phyloP scores from a whole-genome alignment of 2,797 vertebrate genomes.

The Masticophis lateralis region DNA sequence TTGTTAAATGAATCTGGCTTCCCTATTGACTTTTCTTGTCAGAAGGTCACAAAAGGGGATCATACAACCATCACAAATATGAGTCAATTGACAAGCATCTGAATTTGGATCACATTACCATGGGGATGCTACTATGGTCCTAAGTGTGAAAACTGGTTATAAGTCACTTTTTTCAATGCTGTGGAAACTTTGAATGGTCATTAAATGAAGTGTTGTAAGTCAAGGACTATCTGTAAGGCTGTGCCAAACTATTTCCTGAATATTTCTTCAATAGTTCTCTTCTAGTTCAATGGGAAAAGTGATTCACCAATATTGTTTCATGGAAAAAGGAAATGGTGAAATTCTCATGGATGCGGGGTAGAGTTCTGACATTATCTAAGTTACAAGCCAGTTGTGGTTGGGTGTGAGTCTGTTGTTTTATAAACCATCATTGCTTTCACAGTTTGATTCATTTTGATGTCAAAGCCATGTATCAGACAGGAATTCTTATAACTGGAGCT shows the following conservation, averaged over 20 bases:
- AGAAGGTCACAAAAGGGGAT: background rate
- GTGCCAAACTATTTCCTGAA: background rate
- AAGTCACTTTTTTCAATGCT: background rate
- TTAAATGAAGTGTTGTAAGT: background rate
- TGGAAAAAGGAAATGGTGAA: background rate
- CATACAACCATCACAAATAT: background rate
- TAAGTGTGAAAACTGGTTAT: background rate
- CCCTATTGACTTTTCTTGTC: no score
- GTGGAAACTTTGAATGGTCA: background rate
- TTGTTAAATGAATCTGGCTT: background rate
- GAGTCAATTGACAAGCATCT: background rate
- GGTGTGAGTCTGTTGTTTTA: background rate
- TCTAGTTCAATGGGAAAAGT: background rate
- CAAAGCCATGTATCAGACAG: background rate
- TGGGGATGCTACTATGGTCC: background rate
- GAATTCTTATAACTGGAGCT: background rate
- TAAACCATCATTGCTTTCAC: background rate
- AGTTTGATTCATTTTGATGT: background rate
- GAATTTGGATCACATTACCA: background rate
- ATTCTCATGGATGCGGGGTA: background rate
- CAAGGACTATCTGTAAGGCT: background rate
- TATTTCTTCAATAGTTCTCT: background rate
- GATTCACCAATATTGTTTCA: background rate
- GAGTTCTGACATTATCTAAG: background rate
- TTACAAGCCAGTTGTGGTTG: background rate